phyloP scores from a whole-genome alignment of 2,888 invertebrate genomes.

The Eremobia ochroleuca region DNA sequence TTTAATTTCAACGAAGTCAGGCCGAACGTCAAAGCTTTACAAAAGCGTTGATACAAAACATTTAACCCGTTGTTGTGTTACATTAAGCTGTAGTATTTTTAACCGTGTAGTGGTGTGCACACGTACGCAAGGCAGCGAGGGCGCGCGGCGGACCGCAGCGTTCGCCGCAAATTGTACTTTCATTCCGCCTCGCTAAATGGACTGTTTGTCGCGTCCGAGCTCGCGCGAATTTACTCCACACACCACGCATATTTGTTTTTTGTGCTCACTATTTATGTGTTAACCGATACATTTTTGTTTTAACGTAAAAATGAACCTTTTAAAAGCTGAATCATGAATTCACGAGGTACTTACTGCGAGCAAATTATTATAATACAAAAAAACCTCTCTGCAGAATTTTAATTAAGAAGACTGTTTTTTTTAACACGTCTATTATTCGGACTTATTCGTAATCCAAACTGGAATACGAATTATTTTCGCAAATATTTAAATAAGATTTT shows the following conservation, averaged over 20 bases:
- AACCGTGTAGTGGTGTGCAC: conserved; percentile 44
- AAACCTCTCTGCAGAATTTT: conserved; percentile 37
- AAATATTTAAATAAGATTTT: conserved; percentile 55
- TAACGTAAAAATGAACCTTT: conserved; percentile 41
- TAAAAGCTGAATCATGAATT: conserved; percentile 12
- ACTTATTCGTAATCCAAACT: conserved; percentile 41
- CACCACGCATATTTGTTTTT: conserved; percentile 58
- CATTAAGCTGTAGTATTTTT: conserved; percentile 57
- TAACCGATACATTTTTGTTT: conserved; percentile 56
- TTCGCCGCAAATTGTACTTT: conserved; percentile 83
- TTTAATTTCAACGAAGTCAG: background rate
- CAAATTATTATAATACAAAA: conserved; percentile 9
- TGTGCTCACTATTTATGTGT: conserved; percentile 60
- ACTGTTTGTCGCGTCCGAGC: conserved; percentile 76
- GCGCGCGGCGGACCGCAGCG: conserved; percentile 68
- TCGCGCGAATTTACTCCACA: conserved; percentile 66
- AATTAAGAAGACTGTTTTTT: conserved; percentile 37
- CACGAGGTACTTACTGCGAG: background rate
- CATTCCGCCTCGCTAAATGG: conserved; percentile 79
- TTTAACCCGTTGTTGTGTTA: conserved; percentile 40
- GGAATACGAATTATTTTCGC: conserved; percentile 47
- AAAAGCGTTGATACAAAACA: conserved; percentile 40
- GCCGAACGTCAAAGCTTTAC: conserved; percentile 26
- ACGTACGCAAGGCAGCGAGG: conserved; percentile 50
- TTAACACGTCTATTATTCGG: conserved; percentile 31